Conservation (phyloP, 2,113 vertebrate genomes). For the Sterna hirundo region DNA sequence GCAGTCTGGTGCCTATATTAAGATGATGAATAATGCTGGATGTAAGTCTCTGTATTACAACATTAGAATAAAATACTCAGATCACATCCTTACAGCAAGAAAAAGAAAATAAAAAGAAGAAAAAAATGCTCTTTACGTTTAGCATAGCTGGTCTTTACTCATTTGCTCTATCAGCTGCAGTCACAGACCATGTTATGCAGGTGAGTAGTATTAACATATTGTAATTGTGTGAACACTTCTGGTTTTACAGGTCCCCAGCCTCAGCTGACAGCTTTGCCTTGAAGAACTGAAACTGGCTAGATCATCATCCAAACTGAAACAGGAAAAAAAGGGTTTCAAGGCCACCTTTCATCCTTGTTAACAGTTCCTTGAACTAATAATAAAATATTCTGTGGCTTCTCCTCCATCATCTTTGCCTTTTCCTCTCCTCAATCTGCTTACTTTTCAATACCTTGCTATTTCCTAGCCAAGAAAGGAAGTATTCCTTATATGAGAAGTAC, state of each 20-base stretch:
- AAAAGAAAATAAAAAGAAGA: neutral
- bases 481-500: neutral
- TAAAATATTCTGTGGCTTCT: neutral
- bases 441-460: neutral
- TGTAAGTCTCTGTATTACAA: neutral
- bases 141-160: neutral
- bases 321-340: neutral
- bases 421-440: neutral
- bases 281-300: neutral
- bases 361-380: neutral
- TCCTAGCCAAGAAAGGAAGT: neutral
- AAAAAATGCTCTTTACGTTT: neutral
- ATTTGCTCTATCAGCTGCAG: neutral
- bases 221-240: neutral
- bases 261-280: neutral
- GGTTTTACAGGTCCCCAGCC: neutral
- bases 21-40: constrained; percentile 22
- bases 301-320: neutral
- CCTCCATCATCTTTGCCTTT: neutral
- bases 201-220: neutral
- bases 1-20: constrained; percentile 12
- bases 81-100: neutral
- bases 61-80: neutral
- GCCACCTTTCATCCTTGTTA: neutral
- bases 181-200: neutral